Base-by-base conservation (phyloP, 2,797 vertebrate species). In the Apogon hyalosoma region DNA sequence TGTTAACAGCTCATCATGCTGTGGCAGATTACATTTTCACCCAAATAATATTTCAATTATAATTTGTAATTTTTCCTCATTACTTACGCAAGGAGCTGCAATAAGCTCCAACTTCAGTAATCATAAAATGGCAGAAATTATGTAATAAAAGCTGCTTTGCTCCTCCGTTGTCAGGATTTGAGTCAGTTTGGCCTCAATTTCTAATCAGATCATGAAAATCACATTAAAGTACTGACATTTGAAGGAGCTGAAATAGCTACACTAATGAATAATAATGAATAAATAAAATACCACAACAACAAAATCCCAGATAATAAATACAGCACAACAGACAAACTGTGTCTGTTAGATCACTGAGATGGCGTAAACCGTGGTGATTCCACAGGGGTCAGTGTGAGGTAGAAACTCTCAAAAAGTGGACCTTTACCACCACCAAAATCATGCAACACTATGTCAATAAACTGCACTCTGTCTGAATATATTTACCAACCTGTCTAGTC, bases 381-480 rank as follows among this genome's bases (percentile, higher is more conserved):
- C 15, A 50, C 12, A 42, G n/a, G 13, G 12, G 39, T 13, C 28
- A 14, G 45, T 38, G 33, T 56, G 24, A 56, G 59, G 48, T 63
- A 36, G 56, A 49, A 50, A 15, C 24, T 67, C 38, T 36, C 46
- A 59, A 63, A 69, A 69, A 41, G 38, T 3, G 56, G 71, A 60
- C 49, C 48, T 65, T 72, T 10, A 63, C 40, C 53, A 58, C 19
- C 10, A 54, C 8, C 62, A 8, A 69, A 50, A 67, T 63, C 50
- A 43, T 56, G 72, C 6, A 65, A 75, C 45, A 33, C 15, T 43
- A 73, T 52, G 51, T 79, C 66, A 82, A 61, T 65, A 74, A 73
- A 73, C 55, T 67, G n/a, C 16, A 53, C n/a, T 33, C 7, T 33
- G 53, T 31, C 43, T 18, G 53, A 38, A 55, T 28, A 38, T 70